Conservation (phyloP, 1,140 invertebrate species). For the Cyclargus thomasi region DNA sequence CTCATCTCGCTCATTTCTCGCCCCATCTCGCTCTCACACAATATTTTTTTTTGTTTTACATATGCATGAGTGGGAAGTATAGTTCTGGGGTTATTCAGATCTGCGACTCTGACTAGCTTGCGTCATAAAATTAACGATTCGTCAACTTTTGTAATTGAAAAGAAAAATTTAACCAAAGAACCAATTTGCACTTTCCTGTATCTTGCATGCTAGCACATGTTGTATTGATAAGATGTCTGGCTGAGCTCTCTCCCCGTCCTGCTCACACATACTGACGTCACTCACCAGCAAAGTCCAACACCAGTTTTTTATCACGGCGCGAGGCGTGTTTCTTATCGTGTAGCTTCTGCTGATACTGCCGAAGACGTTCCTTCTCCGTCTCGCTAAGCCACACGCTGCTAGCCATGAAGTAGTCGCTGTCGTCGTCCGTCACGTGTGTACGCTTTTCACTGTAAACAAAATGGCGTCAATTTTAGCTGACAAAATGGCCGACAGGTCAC, state of each 20-base stretch:
- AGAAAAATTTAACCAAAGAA: no score
- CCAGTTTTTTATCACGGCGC: constrained; percentile 80
- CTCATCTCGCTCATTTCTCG: background rate
- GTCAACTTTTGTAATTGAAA: no score
- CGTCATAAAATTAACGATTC: no score
- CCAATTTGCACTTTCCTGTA: no score
- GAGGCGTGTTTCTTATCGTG: constrained; percentile 83
- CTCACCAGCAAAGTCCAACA: constrained; percentile 88
- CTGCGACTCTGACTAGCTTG: no score
- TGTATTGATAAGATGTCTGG: no score
- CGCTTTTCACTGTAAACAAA: constrained; percentile 80
- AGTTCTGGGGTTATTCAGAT: no score
- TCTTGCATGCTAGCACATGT: no score
- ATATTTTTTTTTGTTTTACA: no score
- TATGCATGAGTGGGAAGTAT: no score
- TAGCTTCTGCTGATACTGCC: constrained; percentile 82
- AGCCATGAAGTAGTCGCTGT: constrained; percentile 93
- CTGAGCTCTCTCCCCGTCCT: background rate
- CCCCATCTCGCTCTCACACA: background rate
- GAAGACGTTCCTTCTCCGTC: constrained; percentile 80
- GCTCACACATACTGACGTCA: background rate
- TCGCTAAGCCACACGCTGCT: constrained; percentile 88
- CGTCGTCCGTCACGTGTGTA: constrained; percentile 95
- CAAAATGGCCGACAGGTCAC: background rate
- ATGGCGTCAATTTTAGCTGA: constrained; percentile 12